These are phyloP conservation scores for Thaumetopoea pityocampa DNA, from an alignment of 1,140 invertebrate species.

Conservation along the genomic window DNA sequence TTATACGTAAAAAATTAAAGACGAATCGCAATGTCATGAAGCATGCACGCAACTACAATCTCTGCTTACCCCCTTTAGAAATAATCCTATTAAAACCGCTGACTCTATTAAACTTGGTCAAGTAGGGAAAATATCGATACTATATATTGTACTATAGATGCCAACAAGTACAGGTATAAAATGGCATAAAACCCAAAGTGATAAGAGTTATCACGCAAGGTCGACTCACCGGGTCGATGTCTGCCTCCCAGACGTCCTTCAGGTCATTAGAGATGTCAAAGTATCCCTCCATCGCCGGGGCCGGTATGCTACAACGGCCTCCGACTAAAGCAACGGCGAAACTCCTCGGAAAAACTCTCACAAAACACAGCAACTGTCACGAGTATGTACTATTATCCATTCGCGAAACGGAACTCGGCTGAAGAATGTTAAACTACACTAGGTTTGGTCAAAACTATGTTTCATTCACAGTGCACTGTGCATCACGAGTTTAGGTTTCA, in stretches of 20 bases:
- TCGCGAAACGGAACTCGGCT: conserved; percentile 52
- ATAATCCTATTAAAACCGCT: no score
- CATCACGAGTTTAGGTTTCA: conserved; percentile 64
- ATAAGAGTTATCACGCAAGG: conserved; percentile 50
- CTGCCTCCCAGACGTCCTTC: conserved; percentile 86
- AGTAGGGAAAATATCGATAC: conserved; percentile 2
- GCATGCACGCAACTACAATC: no score
- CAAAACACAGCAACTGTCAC: conserved; percentile 61
- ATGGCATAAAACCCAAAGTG: conserved; percentile 27
- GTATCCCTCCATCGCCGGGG: conserved; percentile 80
- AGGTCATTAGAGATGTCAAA: conserved; percentile 83
- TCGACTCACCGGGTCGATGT: conserved; percentile 84
- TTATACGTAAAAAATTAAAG: no score
- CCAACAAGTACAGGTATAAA: no score
- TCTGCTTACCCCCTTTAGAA: no score
- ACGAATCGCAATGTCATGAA: no score
- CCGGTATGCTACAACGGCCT: conserved; percentile 47
- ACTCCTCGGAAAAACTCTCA: conserved; percentile 44
- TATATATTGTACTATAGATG: no score
- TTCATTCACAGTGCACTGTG: conserved; percentile 41
- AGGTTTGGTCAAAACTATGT: conserved; percentile 31
- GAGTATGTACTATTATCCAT: conserved; percentile 40
- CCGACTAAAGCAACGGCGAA: conserved; percentile 45
- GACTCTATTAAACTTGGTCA: no score
- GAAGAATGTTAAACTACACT: conserved; percentile 50